Base-by-base conservation (phyloP, 2,888 invertebrate species). In the Masnerella sp. region DNA sequence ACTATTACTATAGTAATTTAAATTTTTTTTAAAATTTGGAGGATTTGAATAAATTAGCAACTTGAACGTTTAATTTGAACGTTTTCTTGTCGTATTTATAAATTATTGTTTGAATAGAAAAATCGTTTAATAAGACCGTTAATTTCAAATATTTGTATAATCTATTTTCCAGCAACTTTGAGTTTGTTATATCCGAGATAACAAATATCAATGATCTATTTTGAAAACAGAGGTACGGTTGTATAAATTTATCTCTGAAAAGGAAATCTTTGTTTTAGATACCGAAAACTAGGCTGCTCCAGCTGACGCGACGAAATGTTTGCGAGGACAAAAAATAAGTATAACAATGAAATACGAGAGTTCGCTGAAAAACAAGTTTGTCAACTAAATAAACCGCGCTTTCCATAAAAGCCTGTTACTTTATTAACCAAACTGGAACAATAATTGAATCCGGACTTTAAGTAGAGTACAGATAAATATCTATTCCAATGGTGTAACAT, bases 391-490 rank as follows among this genome's bases (percentile, higher is more conserved):
- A 59, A 43, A 45, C 42, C 5, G 49, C 15, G 36, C 58, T 58
- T 58, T 61, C 49, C 49, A 40, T 32, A 20, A 32, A 61, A 49
- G 14, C 49, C 47, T 11, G 12, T 61, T 61, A 40, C 28, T 40
- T 38, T 40, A 18, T 61, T 40, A 49, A 49, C 49, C 28, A 49
- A 61, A 61, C 49, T 61, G 49, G 61, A 61, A 61, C 61, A 40
- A 49, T 49, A 40, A 61, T 30, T 61, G 22, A 12, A 61, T 49
- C 38, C 18, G 28, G 47, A 47, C 47, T 47, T 17, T 20, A 59
- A 38, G 20, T 61, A 49, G 59, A 40, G n/a, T 49, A 45, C 59
- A 30, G 47, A 59, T 38, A 38, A 28, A 43, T 47, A 38, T 43
- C 58, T 56, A 28, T 34, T 42, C n/a, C n/a, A 17, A 28, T 17